These are phyloP conservation scores for Urocitellus parryii DNA, from an alignment of 2,113 vertebrate genomes.

Conservation along the genomic window DNA sequence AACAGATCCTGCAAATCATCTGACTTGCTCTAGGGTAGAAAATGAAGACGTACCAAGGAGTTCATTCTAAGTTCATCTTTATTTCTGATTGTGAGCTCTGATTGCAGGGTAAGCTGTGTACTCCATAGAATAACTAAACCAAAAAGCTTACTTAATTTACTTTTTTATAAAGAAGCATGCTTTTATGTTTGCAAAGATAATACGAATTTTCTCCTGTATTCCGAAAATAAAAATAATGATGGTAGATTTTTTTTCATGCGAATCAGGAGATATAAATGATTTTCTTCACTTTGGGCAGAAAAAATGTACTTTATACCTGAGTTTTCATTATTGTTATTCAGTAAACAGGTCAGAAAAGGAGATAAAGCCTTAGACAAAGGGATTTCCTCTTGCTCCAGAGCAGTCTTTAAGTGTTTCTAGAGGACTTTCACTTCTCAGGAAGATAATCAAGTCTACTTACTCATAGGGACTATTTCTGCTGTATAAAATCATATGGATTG, in stretches of 20 bases:
- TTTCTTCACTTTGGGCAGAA: neutral
- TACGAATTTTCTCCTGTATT: neutral
- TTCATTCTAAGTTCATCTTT: constrained; percentile 88
- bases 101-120: constrained; percentile 65
- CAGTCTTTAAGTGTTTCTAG: neutral
- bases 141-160: constrained; percentile 61
- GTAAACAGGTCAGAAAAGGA: constrained; percentile 22
- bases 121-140: constrained; percentile 12
- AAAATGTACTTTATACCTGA: neutral
- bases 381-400: neutral
- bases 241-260: neutral
- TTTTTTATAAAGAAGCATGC: constrained; percentile 40
- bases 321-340: neutral
- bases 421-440: neutral
- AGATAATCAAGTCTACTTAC: constrained; percentile 48
- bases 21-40: constrained; percentile 86
- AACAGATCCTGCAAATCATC: constrained; percentile 85
- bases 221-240: constrained; percentile 24
- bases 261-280: neutral
- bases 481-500: constrained; percentile 41
- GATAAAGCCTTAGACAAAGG: neutral
- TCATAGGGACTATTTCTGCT: constrained; percentile 50
- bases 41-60: constrained; percentile 83
- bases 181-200: neutral
- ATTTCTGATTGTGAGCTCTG: constrained; percentile 83